These are phyloP conservation scores for Ormia ochracea DNA, from an alignment of 2,888 invertebrate species.

Conservation along the genomic window DNA sequence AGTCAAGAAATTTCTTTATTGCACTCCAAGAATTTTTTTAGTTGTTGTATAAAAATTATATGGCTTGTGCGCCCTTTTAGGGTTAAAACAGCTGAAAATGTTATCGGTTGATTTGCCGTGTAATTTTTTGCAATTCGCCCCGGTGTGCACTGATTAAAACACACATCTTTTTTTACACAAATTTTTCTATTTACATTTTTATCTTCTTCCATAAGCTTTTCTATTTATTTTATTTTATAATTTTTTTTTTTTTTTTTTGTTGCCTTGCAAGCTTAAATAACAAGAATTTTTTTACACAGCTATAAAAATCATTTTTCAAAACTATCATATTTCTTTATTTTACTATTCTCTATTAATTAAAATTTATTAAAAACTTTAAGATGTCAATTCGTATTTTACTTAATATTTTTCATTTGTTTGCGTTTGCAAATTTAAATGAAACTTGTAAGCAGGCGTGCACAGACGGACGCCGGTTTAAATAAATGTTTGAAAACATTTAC, in stretches of 20 bases:
- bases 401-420: constrained; percentile 11
- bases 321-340: neutral
- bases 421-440: neutral
- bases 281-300: neutral
- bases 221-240: neutral
- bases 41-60: too few species aligned
- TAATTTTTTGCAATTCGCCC: too few species aligned
- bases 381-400: neutral
- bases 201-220: too few species aligned
- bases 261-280: neutral
- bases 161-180: too few species aligned
- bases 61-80: too few species aligned
- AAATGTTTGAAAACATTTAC: neutral
- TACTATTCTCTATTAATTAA: neutral
- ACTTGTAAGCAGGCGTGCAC: too few species aligned
- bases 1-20: too few species aligned
- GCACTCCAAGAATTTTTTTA: too few species aligned
- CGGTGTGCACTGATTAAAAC: too few species aligned
- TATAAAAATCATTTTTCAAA: neutral
- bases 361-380: neutral
- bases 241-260: neutral
- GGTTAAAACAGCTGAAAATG: too few species aligned
- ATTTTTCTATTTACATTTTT: too few species aligned
- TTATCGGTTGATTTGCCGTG: too few species aligned
- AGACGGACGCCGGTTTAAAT: neutral